phyloP scores from a whole-genome alignment of 2,888 invertebrate genomes.

The Trachelus iudaicus region DNA sequence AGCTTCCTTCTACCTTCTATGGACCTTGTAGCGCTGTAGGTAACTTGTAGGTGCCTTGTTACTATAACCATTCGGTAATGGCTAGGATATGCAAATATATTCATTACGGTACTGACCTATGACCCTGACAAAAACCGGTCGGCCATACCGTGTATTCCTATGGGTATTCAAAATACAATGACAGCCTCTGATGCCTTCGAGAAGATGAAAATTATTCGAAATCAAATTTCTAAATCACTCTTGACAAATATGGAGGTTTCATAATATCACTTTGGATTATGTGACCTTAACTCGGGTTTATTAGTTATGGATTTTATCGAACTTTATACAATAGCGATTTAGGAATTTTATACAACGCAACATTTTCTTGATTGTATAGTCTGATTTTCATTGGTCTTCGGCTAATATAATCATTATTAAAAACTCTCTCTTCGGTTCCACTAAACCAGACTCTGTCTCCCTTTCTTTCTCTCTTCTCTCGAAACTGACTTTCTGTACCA shows the following conservation, averaged over 20 bases:
- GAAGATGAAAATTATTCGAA: not conserved
- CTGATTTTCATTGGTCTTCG: not conserved
- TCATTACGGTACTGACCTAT: constrained; percentile 57
- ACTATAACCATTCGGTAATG: constrained; percentile 60
- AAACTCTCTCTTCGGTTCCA: constrained; percentile 5
- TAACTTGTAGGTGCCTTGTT: constrained; percentile 45
- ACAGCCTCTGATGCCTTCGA: not conserved
- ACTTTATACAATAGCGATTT: too few species aligned
- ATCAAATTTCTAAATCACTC: not conserved
- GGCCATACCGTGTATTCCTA: constrained; percentile 3
- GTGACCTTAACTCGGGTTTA: too few species aligned
- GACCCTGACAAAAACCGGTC: constrained; percentile 18
- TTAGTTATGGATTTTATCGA: too few species aligned
- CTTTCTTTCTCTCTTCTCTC: not conserved
- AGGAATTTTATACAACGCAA: too few species aligned
- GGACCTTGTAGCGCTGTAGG: not conserved
- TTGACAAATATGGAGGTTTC: not conserved
- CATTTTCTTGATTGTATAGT: too few species aligned
- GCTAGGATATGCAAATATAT: constrained; percentile 65
- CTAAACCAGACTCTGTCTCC: constrained; percentile 8
- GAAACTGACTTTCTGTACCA: not conserved
- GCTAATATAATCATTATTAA: not conserved
- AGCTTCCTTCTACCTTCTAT: constrained; percentile 38
- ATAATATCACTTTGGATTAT: too few species aligned
- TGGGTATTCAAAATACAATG: not conserved